These are phyloP conservation scores for Hippocampus abdominalis DNA, from an alignment of 2,113 vertebrate species.

Conservation along the genomic window DNA sequence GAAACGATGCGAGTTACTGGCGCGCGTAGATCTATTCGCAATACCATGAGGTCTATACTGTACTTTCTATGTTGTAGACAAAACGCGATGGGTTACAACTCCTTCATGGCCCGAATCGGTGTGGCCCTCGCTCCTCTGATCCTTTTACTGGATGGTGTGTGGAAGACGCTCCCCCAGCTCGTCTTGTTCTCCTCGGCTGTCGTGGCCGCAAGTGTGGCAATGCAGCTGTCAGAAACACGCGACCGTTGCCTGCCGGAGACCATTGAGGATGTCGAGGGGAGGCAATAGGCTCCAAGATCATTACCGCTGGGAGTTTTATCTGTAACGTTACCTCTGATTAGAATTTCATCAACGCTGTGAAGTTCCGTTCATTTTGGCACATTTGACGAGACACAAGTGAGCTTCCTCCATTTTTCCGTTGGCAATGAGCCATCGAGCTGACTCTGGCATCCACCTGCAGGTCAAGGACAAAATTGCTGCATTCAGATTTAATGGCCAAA, in stretches of 20 bases:
- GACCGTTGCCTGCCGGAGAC: conserved; percentile 75
- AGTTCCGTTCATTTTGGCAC: conserved; percentile 77
- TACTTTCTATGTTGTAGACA: conserved; percentile 62
- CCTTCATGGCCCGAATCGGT: conserved; percentile 74
- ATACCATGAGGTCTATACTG: neutral
- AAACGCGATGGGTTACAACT: conserved; percentile 76
- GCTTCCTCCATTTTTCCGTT: conserved; percentile 78
- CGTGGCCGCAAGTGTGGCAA: conserved; percentile 55
- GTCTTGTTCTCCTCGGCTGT: conserved; percentile 63
- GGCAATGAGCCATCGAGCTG: conserved; percentile 86
- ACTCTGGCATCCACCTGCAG: conserved; percentile 87
- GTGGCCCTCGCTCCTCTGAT: conserved; percentile 77
- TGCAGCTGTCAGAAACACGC: conserved; percentile 75
- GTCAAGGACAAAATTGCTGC: conserved; percentile 1
- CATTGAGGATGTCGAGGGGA: conserved; percentile 75
- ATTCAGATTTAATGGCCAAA: neutral
- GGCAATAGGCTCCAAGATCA: neutral
- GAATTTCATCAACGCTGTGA: neutral
- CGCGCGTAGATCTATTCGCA: neutral
- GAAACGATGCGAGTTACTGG: neutral
- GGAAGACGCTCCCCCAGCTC: conserved; percentile 73
- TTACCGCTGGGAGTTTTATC: neutral
- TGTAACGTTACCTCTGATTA: neutral
- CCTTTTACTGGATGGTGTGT: conserved; percentile 73
- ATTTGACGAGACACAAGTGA: conserved; percentile 74